A percentile compares a stretch with the other conserved stretches of the same genome.
Evolutionary conservation across 2,888 invertebrate genomes (phyloP).

Genomic region (Eristalis arbustorum): DNA sequence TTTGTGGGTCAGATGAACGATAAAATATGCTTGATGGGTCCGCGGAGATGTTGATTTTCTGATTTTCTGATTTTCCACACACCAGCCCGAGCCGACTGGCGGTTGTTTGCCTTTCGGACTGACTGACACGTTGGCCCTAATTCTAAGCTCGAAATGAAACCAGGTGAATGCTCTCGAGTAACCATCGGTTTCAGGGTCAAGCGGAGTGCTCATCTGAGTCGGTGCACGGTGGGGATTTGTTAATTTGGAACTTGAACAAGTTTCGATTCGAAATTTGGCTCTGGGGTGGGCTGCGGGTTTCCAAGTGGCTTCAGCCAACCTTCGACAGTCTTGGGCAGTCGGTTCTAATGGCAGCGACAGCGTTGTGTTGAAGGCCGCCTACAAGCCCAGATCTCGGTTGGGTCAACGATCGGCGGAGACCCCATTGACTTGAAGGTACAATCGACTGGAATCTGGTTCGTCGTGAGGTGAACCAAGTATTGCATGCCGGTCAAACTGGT

Average conservation of each 20-base stretch:
- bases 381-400: neutral
- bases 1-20: constrained; percentile 21
- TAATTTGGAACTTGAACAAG: neutral
- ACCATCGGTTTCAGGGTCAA: constrained; percentile 20
- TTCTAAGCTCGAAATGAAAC: constrained; percentile 1
- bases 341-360: neutral
- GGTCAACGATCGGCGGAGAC: neutral
- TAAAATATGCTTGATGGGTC: neutral
- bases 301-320: neutral
- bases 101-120: neutral
- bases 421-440: neutral
- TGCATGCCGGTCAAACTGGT: too few relatives aligned
- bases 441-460: neutral
- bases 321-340: neutral
- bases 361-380: neutral
- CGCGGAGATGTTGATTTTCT: neutral
- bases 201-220: neutral
- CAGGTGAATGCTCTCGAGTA: neutral
- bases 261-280: neutral
- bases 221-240: neutral
- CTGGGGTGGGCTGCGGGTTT: neutral
- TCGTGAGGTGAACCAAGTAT: too few relatives aligned
- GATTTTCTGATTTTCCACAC: constrained; percentile 17
- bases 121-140: constrained; percentile 1
- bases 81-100: neutral